Conservation (phyloP, 2,888 invertebrate species). For the Hydriomena furcata region DNA sequence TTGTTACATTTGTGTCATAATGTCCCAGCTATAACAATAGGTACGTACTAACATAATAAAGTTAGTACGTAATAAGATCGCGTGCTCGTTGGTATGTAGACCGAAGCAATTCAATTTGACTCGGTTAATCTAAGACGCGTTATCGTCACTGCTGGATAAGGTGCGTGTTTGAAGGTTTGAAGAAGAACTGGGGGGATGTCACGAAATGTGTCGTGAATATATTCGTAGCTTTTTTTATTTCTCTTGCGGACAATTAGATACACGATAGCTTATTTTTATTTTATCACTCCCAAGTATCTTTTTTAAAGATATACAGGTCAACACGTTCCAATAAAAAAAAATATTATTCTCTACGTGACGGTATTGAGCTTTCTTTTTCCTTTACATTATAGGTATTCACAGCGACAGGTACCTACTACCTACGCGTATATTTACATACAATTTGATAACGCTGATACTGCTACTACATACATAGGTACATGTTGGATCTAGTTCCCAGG, state of each 20-base stretch:
- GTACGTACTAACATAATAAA: neutral
- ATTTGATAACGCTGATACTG: slow-evolving; percentile 1
- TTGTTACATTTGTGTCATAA: slow-evolving; percentile 8
- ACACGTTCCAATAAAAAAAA: no score
- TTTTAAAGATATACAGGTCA: no score
- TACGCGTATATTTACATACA: slow-evolving; percentile 8
- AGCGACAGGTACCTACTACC: no score
- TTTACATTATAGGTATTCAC: no score
- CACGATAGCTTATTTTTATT: neutral
- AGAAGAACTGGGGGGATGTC: neutral
- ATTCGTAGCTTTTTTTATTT: neutral
- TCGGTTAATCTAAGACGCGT: slow-evolving; percentile 57
- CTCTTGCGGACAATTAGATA: neutral
- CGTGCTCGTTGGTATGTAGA: slow-evolving; percentile 49
- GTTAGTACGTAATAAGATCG: slow-evolving; percentile 30
- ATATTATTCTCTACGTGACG: no score
- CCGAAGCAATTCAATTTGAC: slow-evolving; percentile 56
- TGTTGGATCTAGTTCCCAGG: slow-evolving; percentile 36
- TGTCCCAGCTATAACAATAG: neutral
- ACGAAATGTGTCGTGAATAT: slow-evolving; percentile 3
- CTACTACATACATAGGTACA: no score
- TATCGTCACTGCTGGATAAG: slow-evolving; percentile 58
- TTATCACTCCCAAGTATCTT: neutral
- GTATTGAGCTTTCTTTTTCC: no score
- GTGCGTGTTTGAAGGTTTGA: slow-evolving; percentile 22